Evolutionary conservation across 1,140 invertebrate genomes (phyloP).

Genomic region (Stenopsyche tienmushanensis): DNA sequence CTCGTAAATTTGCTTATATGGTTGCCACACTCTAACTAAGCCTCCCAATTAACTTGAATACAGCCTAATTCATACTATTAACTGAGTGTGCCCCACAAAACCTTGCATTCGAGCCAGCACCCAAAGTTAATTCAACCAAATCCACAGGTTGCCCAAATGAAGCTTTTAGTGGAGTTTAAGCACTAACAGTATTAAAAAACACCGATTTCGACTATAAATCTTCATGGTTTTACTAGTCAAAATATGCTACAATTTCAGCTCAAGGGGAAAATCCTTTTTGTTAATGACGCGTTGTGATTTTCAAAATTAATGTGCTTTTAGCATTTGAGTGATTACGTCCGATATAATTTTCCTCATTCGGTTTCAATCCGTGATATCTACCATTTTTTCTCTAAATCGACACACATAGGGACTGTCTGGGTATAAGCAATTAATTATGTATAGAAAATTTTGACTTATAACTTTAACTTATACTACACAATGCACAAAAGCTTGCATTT

Average conservation of each 20-base stretch:
- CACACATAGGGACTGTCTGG: no score
- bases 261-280: neutral
- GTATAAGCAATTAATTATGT: no score
- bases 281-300: neutral
- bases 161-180: neutral
- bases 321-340: no score
- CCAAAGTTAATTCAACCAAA: constrained; percentile 12
- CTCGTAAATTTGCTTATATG: neutral
- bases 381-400: no score
- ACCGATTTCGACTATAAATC: neutral
- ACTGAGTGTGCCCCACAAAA: neutral
- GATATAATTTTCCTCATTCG: no score
- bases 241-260: neutral
- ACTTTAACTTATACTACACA: no score
- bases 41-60: constrained; percentile 13
- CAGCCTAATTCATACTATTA: constrained; percentile 4
- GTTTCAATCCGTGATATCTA: no score
- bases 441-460: no score
- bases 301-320: neutral
- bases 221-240: neutral
- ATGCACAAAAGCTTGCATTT: no score
- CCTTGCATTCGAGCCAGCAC: neutral
- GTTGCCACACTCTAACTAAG: neutral
- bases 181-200: neutral
- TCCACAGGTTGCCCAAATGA: neutral